phyloP scores from a whole-genome alignment of 2,888 invertebrate species.

The Tipula vernalis region DNA sequence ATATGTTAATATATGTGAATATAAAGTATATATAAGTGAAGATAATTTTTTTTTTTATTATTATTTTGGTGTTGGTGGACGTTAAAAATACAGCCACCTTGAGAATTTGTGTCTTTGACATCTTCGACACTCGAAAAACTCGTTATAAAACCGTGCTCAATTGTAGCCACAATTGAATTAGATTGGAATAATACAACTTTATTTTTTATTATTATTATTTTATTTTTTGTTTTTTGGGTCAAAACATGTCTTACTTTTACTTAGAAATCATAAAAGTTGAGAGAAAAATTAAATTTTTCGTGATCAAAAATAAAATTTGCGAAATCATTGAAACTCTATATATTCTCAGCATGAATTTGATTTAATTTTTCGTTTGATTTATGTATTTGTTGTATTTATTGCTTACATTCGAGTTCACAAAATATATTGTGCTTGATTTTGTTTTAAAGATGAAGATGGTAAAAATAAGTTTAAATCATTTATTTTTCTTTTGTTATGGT shows the following conservation, averaged over 20 bases:
- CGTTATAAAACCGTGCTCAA: not conserved
- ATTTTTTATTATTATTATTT: not conserved
- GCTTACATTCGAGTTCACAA: not conserved
- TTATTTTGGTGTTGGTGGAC: not conserved
- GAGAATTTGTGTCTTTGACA: not conserved
- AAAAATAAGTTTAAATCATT: not conserved
- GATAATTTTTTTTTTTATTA: not conserved
- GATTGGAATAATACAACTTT: not conserved
- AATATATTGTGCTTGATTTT: not conserved
- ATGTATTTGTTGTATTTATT: not conserved
- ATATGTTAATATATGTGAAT: not conserved
- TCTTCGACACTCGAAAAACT: not conserved
- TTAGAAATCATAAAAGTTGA: not conserved
- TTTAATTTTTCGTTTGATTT: not conserved
- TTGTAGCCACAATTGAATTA: not conserved
- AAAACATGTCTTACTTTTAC: not conserved
- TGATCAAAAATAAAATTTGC: not conserved
- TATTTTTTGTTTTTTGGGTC: not conserved
- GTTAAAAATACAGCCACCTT: not conserved
- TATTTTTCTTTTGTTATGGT: not conserved
- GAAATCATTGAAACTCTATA: not conserved
- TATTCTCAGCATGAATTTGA: not conserved
- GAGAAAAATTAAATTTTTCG: not conserved
- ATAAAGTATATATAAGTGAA: not conserved
- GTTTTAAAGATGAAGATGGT: not conserved